Evolutionary conservation across 2,888 invertebrate species (phyloP).

Genomic region (Dynastes hyllus): DNA sequence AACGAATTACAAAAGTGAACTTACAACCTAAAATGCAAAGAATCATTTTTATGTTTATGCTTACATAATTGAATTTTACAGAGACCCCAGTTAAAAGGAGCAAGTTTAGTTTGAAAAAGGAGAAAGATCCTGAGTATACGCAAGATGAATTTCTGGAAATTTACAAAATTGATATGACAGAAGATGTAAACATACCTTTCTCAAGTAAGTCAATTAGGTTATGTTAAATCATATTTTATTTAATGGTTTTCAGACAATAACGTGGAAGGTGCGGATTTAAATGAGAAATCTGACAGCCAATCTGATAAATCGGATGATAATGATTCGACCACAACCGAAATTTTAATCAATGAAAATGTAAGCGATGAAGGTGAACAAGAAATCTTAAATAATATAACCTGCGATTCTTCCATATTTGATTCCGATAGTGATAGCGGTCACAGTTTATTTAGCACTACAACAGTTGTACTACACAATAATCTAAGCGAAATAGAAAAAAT

Average conservation of each 20-base stretch:
- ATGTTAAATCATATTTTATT: background rate
- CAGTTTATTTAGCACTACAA: slow-evolving; percentile 12
- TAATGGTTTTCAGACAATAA: background rate
- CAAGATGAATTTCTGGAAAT: slow-evolving; percentile 46
- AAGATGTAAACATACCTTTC: slow-evolving; percentile 11
- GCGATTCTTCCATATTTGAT: slow-evolving; percentile 5
- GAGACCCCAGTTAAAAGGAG: background rate
- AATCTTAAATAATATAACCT: slow-evolving; percentile 17
- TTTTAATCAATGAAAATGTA: background rate
- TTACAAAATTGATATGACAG: slow-evolving; percentile 38
- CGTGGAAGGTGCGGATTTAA: background rate
- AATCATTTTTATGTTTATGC: too few species aligned
- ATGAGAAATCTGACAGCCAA: background rate
- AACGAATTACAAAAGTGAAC: background rate
- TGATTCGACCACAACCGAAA: background rate
- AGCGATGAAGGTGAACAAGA: background rate
- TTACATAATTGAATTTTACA: background rate
- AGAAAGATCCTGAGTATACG: slow-evolving; percentile 34
- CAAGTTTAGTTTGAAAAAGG: slow-evolving; percentile 39
- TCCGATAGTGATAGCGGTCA: background rate
- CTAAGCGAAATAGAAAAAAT: background rate
- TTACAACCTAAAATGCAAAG: background rate
- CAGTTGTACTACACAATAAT: background rate
- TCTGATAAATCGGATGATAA: background rate
- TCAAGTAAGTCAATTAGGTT: background rate